These are phyloP conservation scores for Hydrozoanthus gracilis DNA, from an alignment of 92 coral and sea anemone species.

Conservation along the genomic window DNA sequence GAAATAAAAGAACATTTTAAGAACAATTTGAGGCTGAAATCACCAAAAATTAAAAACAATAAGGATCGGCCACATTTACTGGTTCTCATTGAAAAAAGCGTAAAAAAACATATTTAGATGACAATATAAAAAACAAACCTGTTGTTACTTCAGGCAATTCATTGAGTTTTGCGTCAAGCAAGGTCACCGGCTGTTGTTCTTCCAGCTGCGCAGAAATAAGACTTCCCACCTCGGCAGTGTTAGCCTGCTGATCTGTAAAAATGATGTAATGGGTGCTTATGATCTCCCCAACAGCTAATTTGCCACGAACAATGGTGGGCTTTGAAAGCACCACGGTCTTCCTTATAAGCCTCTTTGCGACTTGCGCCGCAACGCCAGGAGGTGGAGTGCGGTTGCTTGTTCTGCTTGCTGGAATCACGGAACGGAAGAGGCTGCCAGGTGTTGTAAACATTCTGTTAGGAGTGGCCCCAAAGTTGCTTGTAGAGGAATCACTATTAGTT, in stretches of 20 bases:
- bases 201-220: conserved; percentile 11
- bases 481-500: background rate
- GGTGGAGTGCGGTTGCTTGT: conserved; percentile 8
- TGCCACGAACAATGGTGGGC: background rate
- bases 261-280: conserved; percentile 14
- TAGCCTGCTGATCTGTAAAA: conserved; percentile 15
- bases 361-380: background rate
- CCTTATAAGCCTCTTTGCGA: background rate
- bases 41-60: no score
- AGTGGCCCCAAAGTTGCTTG: background rate
- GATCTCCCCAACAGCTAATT: background rate
- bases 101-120: no score
- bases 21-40: no score
- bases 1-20: no score
- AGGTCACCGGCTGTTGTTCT: conserved; percentile 20
- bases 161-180: conserved; percentile 9
- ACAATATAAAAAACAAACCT: no score
- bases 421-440: no score
- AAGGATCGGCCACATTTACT: no score
- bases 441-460: background rate
- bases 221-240: background rate
- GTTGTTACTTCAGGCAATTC: conserved; percentile 27
- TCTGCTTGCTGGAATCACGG: background rate
- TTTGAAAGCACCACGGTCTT: background rate
- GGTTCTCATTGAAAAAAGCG: background rate